A percentile compares a stretch with the other conserved stretches of the same genome.
phyloP scores from a whole-genome alignment of 1,140 invertebrate species.

The Contarinia nasturtii region DNA sequence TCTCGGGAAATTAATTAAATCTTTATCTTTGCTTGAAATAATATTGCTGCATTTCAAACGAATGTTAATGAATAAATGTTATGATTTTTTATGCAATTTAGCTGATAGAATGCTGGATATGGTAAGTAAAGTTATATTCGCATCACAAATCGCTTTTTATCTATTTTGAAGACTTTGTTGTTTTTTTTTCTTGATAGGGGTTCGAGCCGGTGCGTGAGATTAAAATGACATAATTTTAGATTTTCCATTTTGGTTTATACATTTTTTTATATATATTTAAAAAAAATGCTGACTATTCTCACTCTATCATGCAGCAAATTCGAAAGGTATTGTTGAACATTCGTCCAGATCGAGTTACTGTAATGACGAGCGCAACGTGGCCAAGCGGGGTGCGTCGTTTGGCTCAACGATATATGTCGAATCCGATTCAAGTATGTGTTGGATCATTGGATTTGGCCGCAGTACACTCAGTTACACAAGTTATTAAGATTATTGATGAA shows the following conservation, averaged over 20 bases:
- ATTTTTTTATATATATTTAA: neutral
- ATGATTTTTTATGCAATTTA: no score
- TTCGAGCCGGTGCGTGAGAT: no score
- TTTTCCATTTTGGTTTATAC: neutral
- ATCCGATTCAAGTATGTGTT: constrained; percentile 77
- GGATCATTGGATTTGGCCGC: constrained; percentile 72
- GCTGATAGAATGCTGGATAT: no score
- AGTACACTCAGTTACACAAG: constrained; percentile 63
- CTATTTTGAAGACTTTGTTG: no score
- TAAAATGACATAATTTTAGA: neutral
- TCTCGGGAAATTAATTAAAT: no score
- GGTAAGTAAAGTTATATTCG: constrained; percentile 30
- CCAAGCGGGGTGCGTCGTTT: constrained; percentile 60
- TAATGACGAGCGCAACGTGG: constrained; percentile 84
- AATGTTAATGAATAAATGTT: no score
- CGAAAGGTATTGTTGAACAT: constrained; percentile 58
- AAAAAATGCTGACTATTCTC: no score
- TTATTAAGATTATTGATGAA: constrained; percentile 48
- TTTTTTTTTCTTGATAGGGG: no score
- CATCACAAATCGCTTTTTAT: no score
- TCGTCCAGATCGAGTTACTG: constrained; percentile 58
- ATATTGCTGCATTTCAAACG: no score
- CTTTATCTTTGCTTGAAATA: no score
- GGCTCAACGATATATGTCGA: constrained; percentile 64
- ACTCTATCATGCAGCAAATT: constrained; percentile 75